A percentile compares a stretch with the other conserved stretches of the same genome.
Evolutionary conservation across 2,888 invertebrate genomes (phyloP).

Genomic region (Drosophila maculinotata): DNA sequence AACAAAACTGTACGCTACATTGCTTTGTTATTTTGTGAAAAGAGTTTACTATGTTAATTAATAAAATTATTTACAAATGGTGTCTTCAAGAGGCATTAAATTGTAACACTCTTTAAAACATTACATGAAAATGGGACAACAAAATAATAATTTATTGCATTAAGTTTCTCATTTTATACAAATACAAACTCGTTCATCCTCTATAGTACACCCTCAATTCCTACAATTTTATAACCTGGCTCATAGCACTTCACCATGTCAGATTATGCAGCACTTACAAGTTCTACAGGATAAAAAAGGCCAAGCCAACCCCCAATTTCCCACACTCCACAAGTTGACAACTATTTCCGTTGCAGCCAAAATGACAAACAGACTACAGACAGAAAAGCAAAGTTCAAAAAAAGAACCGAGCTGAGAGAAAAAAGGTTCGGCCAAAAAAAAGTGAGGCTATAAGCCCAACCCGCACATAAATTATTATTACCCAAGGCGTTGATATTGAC

Average conservation of each 20-base stretch:
- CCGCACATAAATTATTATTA: slow-evolving; percentile 50
- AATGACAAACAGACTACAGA: slow-evolving; percentile 10
- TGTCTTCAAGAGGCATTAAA: neutral
- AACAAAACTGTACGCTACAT: too few species aligned
- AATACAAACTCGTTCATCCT: neutral
- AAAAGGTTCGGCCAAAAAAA: slow-evolving; percentile 5
- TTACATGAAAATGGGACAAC: neutral
- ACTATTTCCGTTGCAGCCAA: slow-evolving; percentile 20
- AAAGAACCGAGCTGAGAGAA: slow-evolving; percentile 22
- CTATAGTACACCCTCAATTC: neutral
- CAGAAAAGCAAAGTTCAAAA: slow-evolving; percentile 30
- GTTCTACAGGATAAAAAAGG: slow-evolving; percentile 1
- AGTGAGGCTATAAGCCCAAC: slow-evolving; percentile 6
- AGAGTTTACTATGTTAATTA: too few species aligned
- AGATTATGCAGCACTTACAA: slow-evolving; percentile 23
- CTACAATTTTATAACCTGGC: slow-evolving; percentile 22
- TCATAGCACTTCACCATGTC: slow-evolving; percentile 12
- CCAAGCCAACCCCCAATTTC: neutral
- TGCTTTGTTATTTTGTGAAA: too few species aligned
- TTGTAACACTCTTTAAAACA: neutral
- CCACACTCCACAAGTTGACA: slow-evolving; percentile 23
- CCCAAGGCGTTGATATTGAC: slow-evolving; percentile 53
- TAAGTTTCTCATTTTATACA: neutral
- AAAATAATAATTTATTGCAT: neutral
- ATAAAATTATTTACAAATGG: too few species aligned